Percentiles rank a stretch among this genome's conserved stretches.
These are phyloP conservation scores for Ennomos erosarius DNA, from an alignment of 2,888 invertebrate species.

Conservation along the genomic window DNA sequence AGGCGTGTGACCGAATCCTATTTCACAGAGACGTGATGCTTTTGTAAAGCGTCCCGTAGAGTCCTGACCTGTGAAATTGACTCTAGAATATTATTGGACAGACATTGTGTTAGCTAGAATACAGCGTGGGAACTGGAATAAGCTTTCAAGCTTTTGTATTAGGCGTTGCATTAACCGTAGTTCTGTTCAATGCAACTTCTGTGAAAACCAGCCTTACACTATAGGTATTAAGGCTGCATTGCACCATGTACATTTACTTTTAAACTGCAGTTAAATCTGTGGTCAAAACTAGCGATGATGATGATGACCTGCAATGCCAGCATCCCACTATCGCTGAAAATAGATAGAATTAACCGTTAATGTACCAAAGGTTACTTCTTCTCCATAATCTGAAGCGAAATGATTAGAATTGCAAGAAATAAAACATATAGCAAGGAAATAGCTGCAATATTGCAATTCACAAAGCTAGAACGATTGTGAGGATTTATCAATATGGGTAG, in stretches of 20 bases:
- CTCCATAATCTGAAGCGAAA: background rate
- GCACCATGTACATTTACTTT: too few species aligned
- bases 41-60: constrained; percentile 60
- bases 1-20: constrained; percentile 64
- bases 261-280: too few species aligned
- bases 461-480: constrained; percentile 75
- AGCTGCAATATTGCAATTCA: constrained; percentile 67
- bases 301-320: too few species aligned
- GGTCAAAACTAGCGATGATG: too few species aligned
- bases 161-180: too few species aligned
- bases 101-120: constrained; percentile 15
- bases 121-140: background rate
- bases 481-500: constrained; percentile 75
- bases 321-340: too few species aligned
- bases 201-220: too few species aligned
- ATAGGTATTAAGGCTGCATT: too few species aligned
- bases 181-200: too few species aligned
- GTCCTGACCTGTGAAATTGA: constrained; percentile 36
- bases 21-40: constrained; percentile 65
- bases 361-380: too few species aligned
- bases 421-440: constrained; percentile 10
- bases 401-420: constrained; percentile 10
- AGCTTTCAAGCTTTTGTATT: too few species aligned
- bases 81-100: constrained; percentile 29
- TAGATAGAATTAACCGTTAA: too few species aligned